phyloP scores from a whole-genome alignment of 2,888 invertebrate species.

The Strigamia crassipes region DNA sequence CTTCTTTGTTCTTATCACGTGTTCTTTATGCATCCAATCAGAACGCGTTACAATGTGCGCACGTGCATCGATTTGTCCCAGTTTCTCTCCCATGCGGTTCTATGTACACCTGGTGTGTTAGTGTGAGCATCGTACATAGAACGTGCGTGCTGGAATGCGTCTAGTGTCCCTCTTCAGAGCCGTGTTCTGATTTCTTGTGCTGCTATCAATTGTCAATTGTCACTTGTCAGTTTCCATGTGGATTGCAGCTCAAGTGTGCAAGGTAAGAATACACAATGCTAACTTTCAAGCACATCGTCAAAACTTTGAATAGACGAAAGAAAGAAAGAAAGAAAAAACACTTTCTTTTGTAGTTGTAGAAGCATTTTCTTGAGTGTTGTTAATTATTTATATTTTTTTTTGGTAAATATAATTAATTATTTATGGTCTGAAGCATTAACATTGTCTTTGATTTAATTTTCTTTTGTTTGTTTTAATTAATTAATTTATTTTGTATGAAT shows the following conservation, averaged over 20 bases:
- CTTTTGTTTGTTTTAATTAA: neutral
- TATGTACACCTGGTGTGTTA: conserved; percentile 34
- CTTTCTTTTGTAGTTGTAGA: no score
- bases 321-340: neutral
- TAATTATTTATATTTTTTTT: no score
- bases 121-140: conserved; percentile 32
- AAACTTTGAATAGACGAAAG: conserved; percentile 8
- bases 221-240: conserved; percentile 25
- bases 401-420: no score
- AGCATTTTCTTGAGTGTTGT: no score
- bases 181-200: conserved; percentile 30
- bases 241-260: conserved; percentile 25
- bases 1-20: conserved; percentile 5
- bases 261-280: conserved; percentile 9
- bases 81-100: conserved; percentile 18
- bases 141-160: conserved; percentile 27
- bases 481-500: neutral
- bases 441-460: no score
- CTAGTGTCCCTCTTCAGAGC: neutral
- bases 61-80: conserved; percentile 35
- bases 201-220: neutral
- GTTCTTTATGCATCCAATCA: conserved; percentile 30
- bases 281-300: neutral
- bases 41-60: conserved; percentile 29
- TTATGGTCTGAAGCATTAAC: no score